phyloP scores from a whole-genome alignment of 2,888 invertebrate species.

The Clepsis dumicolana region DNA sequence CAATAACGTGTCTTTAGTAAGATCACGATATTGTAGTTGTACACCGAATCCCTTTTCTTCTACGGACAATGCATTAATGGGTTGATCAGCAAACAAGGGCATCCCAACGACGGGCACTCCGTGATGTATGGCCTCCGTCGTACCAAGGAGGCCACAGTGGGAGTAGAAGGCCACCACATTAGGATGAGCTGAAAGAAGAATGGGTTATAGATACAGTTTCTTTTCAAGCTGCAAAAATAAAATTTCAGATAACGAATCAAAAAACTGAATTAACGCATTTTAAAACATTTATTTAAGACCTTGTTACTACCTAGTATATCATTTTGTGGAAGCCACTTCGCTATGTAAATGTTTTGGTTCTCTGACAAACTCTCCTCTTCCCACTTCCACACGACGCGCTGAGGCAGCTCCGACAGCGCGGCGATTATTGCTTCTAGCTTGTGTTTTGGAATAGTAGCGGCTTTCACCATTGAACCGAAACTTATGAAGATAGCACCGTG shows the following conservation, averaged over 20 bases:
- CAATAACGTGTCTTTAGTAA: conserved; percentile 78
- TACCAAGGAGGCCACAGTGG: conserved; percentile 56
- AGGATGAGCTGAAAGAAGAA: conserved; percentile 78
- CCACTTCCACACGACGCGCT: conserved; percentile 90
- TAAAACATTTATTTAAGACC: no score
- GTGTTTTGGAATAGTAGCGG: conserved; percentile 86
- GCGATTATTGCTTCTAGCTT: conserved; percentile 85
- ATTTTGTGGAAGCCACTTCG: conserved; percentile 87
- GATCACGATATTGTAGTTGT: conserved; percentile 69
- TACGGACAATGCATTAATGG: conserved; percentile 79
- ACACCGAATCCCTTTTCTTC: conserved; percentile 73
- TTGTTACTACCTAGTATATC: conserved; percentile 68
- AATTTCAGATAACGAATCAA: not conserved
- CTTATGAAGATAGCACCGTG: conserved; percentile 89
- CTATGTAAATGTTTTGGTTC: conserved; percentile 83
- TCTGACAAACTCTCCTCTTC: conserved; percentile 83
- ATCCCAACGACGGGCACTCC: conserved; percentile 87
- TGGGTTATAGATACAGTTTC: no score
- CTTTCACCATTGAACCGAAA: conserved; percentile 88
- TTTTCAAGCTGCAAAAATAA: no score
- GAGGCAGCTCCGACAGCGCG: conserved; percentile 70
- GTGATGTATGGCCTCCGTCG: conserved; percentile 86
- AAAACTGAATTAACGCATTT: not conserved
- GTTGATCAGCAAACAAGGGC: conserved; percentile 87
- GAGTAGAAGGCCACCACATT: conserved; percentile 86